A percentile compares a stretch with the other conserved stretches of the same genome.
phyloP scores from a whole-genome alignment of 2,888 invertebrate genomes.

The Drosophila robusta region DNA sequence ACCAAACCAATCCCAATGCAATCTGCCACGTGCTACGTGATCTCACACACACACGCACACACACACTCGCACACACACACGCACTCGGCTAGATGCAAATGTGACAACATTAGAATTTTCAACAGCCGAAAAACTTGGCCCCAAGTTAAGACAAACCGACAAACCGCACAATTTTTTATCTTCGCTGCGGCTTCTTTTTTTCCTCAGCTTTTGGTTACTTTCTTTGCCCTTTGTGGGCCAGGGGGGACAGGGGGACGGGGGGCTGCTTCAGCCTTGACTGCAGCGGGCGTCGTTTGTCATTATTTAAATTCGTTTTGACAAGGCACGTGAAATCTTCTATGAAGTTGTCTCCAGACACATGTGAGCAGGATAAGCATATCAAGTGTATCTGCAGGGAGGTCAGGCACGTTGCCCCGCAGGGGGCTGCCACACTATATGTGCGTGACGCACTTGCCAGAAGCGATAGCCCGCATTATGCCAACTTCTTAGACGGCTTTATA shows the following conservation, averaged over 20 bases:
- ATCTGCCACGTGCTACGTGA: conserved; percentile 79
- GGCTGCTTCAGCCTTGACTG: conserved; percentile 65
- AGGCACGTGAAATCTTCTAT: conserved; percentile 71
- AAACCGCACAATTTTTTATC: conserved; percentile 71
- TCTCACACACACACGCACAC: conserved; percentile 46
- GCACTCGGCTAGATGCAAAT: conserved; percentile 65
- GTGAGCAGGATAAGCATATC: conserved; percentile 64
- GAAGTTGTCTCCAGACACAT: conserved; percentile 72
- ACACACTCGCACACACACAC: conserved; percentile 27
- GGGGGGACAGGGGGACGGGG: neutral
- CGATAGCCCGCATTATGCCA: conserved; percentile 8
- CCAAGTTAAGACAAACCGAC: conserved; percentile 69
- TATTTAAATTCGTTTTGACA: conserved; percentile 83
- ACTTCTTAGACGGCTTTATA: conserved; percentile 53
- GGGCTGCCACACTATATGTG: conserved; percentile 12
- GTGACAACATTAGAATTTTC: conserved; percentile 84
- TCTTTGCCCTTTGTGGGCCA: neutral
- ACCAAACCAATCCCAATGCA: conserved; percentile 60
- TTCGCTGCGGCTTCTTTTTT: conserved; percentile 39
- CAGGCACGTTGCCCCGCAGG: conserved; percentile 25
- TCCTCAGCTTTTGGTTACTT: conserved; percentile 19
- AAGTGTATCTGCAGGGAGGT: conserved; percentile 50
- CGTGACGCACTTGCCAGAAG: conserved; percentile 40
- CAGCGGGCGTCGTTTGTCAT: conserved; percentile 82
- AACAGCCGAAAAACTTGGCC: conserved; percentile 73